Conservation (phyloP, 2,113 vertebrate genomes). For the Arothron firmamentum region DNA sequence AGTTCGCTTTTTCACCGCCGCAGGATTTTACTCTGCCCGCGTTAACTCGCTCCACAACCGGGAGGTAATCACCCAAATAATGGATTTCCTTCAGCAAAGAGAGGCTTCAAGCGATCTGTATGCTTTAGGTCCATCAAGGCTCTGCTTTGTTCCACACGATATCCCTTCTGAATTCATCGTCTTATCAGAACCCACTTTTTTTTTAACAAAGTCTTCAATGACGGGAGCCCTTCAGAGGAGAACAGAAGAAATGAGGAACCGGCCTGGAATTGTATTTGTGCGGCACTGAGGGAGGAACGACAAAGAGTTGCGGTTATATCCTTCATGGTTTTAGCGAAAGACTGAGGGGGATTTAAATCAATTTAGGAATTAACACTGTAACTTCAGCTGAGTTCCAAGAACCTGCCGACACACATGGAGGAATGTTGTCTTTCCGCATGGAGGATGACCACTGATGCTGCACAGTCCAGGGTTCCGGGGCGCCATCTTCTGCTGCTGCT, state of each 20-base stretch:
- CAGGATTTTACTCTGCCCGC: background rate
- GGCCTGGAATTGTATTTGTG: background rate
- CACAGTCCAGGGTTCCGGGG: no score
- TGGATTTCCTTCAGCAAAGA: slow-evolving; percentile 43
- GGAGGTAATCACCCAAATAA: slow-evolving; percentile 63
- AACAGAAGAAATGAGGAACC: background rate
- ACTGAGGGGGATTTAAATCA: slow-evolving; percentile 2
- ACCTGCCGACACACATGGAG: slow-evolving; percentile 8
- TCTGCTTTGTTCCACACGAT: slow-evolving; percentile 18
- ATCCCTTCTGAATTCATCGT: slow-evolving; percentile 1
- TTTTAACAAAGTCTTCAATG: slow-evolving; percentile 8
- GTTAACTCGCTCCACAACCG: slow-evolving; percentile 13
- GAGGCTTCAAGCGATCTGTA: slow-evolving; percentile 20
- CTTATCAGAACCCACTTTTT: slow-evolving; percentile 7
- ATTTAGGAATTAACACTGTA: background rate
- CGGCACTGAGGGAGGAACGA: background rate
- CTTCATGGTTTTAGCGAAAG: slow-evolving; percentile 3
- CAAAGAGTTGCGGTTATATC: background rate
- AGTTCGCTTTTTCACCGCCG: slow-evolving; percentile 10
- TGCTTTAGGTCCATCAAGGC: slow-evolving; percentile 24
- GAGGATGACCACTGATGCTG: no score
- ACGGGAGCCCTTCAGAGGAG: background rate
- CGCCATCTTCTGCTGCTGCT: no score
- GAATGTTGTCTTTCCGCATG: background rate
- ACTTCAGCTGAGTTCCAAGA: background rate